Conservation (phyloP, 2,888 invertebrate species). For the Spilosoma lubricipeda region DNA sequence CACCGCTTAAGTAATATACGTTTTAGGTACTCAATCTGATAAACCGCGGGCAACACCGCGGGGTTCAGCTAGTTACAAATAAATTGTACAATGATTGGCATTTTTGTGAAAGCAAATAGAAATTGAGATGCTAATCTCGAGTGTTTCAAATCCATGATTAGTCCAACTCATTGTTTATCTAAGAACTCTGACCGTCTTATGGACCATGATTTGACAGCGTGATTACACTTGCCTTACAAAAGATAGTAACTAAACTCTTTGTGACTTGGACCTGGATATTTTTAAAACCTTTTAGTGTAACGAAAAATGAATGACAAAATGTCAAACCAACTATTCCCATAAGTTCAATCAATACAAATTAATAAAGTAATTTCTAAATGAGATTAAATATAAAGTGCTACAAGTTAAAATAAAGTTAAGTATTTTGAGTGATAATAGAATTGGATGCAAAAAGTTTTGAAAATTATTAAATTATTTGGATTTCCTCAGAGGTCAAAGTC, state of each 20-base stretch:
- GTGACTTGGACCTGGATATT: neutral
- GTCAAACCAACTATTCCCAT: neutral
- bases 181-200: too few species aligned
- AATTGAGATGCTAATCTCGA: too few species aligned
- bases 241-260: neutral
- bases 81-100: too few species aligned
- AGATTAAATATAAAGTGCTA: conserved; percentile 1
- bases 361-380: neutral
- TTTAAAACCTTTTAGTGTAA: neutral
- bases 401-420: neutral
- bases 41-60: too few species aligned
- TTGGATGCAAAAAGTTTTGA: conserved; percentile 6
- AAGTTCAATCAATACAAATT: neutral
- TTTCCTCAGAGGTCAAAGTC: neutral
- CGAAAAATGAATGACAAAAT: conserved; percentile 1
- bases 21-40: too few species aligned
- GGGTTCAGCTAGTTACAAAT: too few species aligned
- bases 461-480: neutral
- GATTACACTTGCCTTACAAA: neutral
- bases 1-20: too few species aligned
- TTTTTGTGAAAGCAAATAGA: too few species aligned
- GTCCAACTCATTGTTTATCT: too few species aligned
- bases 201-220: too few species aligned
- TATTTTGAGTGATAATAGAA: neutral
- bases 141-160: too few species aligned